Conservation (phyloP, 53 echinoderm and acorn worm species). For the Hippasteria phrygiana region DNA sequence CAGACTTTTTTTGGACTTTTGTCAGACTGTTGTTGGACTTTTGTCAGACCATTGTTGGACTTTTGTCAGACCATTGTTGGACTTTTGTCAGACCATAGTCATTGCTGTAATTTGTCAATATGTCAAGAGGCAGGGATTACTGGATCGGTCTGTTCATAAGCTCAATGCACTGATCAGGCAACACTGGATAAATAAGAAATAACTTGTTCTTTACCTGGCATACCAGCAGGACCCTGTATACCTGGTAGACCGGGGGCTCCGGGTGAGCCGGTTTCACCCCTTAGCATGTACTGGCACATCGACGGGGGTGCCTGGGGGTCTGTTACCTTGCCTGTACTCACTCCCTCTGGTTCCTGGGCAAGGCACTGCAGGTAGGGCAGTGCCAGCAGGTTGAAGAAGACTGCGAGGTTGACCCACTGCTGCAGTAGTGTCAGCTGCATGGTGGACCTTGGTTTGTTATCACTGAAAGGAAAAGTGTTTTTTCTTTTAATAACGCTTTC, state of each 20-base stretch:
- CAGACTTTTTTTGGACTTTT: too few relatives aligned
- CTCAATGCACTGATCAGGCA: too few relatives aligned
- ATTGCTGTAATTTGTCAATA: too few relatives aligned
- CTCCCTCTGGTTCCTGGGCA: constrained; percentile 17
- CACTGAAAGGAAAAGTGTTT: neutral
- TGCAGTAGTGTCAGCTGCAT: neutral
- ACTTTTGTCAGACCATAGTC: too few relatives aligned
- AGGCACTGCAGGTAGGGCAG: neutral
- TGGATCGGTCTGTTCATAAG: too few relatives aligned
- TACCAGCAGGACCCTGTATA: constrained; percentile 81
- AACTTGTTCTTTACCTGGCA: constrained; percentile 74
- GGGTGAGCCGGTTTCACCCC: constrained; percentile 77
- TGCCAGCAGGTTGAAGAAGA: constrained; percentile 17
- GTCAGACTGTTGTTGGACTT: too few relatives aligned
- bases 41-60: too few relatives aligned
- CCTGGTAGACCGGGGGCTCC: constrained; percentile 80
- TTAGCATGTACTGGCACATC: constrained; percentile 64
- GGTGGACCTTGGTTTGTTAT: neutral
- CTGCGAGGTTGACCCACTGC: constrained; percentile 25
- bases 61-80: too few relatives aligned
- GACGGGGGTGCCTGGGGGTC: constrained; percentile 22
- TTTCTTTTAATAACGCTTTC: neutral
- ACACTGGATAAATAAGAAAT: too few relatives aligned
- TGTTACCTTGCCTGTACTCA: neutral
- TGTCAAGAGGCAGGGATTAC: too few relatives aligned